A percentile compares a stretch with the other conserved stretches of the same genome.
Evolutionary conservation across 1,140 invertebrate genomes (phyloP).

Genomic region (Drosophila serrata): DNA sequence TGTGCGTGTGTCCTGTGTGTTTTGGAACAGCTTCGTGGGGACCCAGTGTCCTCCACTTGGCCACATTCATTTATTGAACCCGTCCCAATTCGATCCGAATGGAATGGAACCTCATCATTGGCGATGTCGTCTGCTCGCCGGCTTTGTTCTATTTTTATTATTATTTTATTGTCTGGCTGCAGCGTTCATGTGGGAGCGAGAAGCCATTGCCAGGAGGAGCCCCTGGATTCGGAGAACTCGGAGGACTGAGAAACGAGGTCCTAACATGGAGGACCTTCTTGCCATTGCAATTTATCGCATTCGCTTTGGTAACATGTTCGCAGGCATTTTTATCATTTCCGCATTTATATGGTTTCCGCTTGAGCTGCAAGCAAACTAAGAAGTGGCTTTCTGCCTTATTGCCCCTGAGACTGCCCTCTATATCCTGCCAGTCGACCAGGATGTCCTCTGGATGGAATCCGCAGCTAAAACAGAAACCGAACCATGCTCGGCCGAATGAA

Average conservation of each 20-base stretch:
- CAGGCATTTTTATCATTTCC: constrained; percentile 83
- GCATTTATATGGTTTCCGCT: constrained; percentile 83
- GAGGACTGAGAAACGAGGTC: constrained; percentile 2
- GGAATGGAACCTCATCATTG: constrained; percentile 53
- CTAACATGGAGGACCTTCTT: constrained; percentile 39
- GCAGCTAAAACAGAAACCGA: constrained; percentile 45
- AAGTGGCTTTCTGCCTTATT: constrained; percentile 76
- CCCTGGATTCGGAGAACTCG: not conserved
- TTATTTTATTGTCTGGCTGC: constrained; percentile 77
- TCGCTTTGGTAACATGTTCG: constrained; percentile 77
- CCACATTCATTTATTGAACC: constrained; percentile 64
- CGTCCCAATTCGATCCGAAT: constrained; percentile 28
- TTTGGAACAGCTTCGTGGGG: constrained; percentile 3
- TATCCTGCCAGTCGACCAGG: constrained; percentile 1
- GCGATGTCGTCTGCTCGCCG: constrained; percentile 42
- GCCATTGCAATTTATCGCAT: constrained; percentile 78
- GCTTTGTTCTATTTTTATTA: constrained; percentile 76
- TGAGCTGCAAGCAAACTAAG: constrained; percentile 76
- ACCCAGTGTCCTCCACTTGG: constrained; percentile 28
- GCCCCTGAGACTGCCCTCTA: constrained; percentile 38
- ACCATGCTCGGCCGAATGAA: constrained; percentile 56
- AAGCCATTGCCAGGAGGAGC: not conserved
- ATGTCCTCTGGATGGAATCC: constrained; percentile 29
- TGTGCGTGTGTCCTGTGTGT: constrained; percentile 13
- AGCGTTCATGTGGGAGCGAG: constrained; percentile 25